These are phyloP conservation scores for Mythimna vitellina DNA, from an alignment of 2,888 invertebrate genomes.

Conservation along the genomic window DNA sequence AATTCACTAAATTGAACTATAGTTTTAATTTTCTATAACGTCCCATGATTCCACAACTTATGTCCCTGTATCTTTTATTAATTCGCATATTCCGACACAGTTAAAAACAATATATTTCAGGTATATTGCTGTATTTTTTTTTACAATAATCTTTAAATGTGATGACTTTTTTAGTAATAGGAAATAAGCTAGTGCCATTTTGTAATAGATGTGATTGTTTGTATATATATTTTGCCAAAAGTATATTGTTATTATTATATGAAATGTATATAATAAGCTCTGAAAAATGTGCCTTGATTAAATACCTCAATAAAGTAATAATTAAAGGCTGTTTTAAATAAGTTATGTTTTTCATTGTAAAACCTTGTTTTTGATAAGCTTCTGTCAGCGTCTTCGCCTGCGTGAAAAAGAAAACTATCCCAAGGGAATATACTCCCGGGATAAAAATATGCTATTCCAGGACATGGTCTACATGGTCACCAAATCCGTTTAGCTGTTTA, in stretches of 20 bases:
- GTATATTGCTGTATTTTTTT: not conserved
- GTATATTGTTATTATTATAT: not conserved
- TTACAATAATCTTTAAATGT: not conserved
- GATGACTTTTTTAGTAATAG: not conserved
- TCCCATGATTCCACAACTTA: no score
- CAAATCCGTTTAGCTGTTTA: no score
- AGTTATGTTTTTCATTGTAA: conserved; percentile 8
- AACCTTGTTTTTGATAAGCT: not conserved
- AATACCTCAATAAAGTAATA: not conserved
- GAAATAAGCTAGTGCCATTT: conserved; percentile 20
- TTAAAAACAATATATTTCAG: no score
- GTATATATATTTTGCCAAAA: conserved; percentile 10
- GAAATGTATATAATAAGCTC: not conserved
- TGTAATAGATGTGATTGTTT: not conserved
- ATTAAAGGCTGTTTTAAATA: conserved; percentile 23
- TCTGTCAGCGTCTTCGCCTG: not conserved
- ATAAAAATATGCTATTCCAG: no score
- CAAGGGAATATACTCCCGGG: no score
- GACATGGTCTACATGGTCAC: no score
- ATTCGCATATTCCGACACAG: no score
- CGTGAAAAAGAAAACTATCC: not conserved
- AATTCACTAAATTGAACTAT: no score
- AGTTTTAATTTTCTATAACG: no score
- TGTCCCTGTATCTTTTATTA: no score
- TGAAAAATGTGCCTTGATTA: conserved; percentile 28